phyloP scores from a whole-genome alignment of 2,797 vertebrate species.

The Channallabes apus region DNA sequence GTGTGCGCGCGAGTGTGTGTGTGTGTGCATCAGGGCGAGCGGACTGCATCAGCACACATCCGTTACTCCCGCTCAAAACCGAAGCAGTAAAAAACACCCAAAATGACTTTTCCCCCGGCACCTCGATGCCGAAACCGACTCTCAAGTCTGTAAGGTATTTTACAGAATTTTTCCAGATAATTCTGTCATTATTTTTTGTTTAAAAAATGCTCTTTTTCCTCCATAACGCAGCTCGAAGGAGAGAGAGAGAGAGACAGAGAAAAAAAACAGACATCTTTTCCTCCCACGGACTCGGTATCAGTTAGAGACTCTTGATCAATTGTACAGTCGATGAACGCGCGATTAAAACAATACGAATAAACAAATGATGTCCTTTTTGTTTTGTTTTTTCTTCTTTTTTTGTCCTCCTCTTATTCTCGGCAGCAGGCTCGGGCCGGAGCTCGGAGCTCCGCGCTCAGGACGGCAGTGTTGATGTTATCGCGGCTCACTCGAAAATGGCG shows the following conservation, averaged over 20 bases:
- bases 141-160: slow-evolving; percentile 20
- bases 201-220: slow-evolving; percentile 39
- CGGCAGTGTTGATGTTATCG: slow-evolving; percentile 77
- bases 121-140: not conserved
- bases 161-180: slow-evolving; percentile 46
- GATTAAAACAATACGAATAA: too few relatives aligned
- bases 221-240: slow-evolving; percentile 29
- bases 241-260: slow-evolving; percentile 11
- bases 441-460: slow-evolving; percentile 15
- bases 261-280: slow-evolving; percentile 35
- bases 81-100: slow-evolving; percentile 34
- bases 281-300: slow-evolving; percentile 34
- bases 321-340: not conserved
- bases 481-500: slow-evolving; percentile 98
- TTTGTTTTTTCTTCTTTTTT: not conserved
- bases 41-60: slow-evolving; percentile 47
- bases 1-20: not conserved
- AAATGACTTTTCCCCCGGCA: slow-evolving; percentile 17
- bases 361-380: not conserved
- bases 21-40: slow-evolving; percentile 20
- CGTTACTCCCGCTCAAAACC: slow-evolving; percentile 60
- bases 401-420: not conserved
- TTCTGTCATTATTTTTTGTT: slow-evolving; percentile 40
- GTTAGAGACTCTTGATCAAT: slow-evolving; percentile 8
- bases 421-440: not conserved